Base-by-base conservation (phyloP, 2,797 vertebrate genomes). In the Lepus townsendii region DNA sequence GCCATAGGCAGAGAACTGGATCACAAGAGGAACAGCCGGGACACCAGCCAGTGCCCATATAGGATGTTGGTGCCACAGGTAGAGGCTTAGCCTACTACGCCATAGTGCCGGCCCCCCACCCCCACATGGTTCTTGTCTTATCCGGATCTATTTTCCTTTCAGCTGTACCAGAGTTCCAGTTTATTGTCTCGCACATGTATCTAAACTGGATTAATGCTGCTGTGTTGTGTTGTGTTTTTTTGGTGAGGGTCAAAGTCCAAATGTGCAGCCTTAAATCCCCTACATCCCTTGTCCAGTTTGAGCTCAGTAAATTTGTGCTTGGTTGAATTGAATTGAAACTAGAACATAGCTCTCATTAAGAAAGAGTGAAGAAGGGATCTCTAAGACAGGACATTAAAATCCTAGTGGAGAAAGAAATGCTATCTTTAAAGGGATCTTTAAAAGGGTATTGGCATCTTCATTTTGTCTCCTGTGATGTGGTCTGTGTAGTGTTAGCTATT, bases 311-410 rank as follows among this genome's bases (percentile, higher is more conserved):
- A 35, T 72, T 63, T 54, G 16, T 13, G 60, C 57, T 87, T 79
- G 87, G 62, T 85, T 38, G 22, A 84, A 80, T 27, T 57, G 50
- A 73, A 73, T 69, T 80, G 76, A 91, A 94, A 73, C 57, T 57
- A 30, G 80, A 83, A 32, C 24, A 11, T 30, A 66, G 24, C 12
- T 73, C 4, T 92, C 32, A 57, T 68, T 88, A 85, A 66, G 50
- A 84, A 88, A 38, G 3, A 20, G 66, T 83, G 13, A 57, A 69
- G 47, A 19, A 57, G 84, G 92, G n/a, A 57, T 80, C 57, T 79
- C 63, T 89, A 54, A 83, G 52, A 54, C n/a, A n/a, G 35, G 20
- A 3, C 71, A 50, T 92, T 75, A 65, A 63, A 26, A 42, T 27
- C 71, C 38, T 88, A 30, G 10, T 65, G 30, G 50, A 76, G 90